phyloP scores from a whole-genome alignment of 2,797 vertebrate species.

The Eulemur albifrons region DNA sequence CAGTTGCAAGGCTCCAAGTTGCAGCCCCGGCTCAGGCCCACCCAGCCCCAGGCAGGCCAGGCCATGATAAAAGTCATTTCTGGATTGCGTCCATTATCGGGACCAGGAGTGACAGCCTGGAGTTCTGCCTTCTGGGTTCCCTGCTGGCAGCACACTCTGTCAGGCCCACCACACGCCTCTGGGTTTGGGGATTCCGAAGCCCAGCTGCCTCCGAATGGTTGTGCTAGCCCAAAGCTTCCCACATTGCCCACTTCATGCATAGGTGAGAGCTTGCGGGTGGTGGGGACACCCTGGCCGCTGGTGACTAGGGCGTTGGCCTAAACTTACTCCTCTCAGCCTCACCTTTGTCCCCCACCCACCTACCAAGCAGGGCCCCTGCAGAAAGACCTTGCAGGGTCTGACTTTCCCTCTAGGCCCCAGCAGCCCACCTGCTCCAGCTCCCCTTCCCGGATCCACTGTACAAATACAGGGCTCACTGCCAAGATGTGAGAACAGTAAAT shows the following conservation, averaged over 20 bases:
- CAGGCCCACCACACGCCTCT: background rate
- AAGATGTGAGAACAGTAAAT: conserved; percentile 53
- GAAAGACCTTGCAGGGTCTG: background rate
- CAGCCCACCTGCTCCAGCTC: background rate
- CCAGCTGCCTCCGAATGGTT: background rate
- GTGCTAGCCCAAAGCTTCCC: background rate
- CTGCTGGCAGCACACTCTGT: background rate
- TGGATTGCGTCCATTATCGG: background rate
- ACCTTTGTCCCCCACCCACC: too few relatives aligned
- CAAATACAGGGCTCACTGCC: conserved; percentile 26
- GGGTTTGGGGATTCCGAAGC: background rate
- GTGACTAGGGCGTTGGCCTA: background rate
- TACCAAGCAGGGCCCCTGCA: background rate
- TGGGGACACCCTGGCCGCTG: background rate
- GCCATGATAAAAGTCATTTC: background rate
- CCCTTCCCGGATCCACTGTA: background rate
- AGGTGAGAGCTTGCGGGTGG: too few relatives aligned
- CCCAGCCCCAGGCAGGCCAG: background rate
- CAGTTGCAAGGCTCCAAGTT: background rate
- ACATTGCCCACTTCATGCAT: background rate
- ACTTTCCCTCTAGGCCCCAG: background rate
- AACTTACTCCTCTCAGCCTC: background rate
- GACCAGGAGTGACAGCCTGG: background rate
- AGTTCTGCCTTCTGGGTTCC: background rate
- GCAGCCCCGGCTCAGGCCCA: background rate